Conservation (phyloP, 2,888 invertebrate genomes). For the Drosophila vallismaia region DNA sequence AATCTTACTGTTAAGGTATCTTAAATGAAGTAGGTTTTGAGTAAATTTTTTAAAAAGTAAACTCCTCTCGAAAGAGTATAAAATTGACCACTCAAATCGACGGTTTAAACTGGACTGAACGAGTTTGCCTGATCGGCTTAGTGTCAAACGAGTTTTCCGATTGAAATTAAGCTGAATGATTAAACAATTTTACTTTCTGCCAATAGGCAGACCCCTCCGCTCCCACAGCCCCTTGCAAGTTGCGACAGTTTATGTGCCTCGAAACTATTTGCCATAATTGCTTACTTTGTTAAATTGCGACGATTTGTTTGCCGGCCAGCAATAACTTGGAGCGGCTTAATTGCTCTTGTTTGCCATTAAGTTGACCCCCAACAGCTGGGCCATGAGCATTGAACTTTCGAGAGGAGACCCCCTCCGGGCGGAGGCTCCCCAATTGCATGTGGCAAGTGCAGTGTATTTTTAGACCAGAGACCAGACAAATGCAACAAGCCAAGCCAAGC, state of each 20-base stretch:
- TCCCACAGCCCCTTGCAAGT: neutral
- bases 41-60: neutral
- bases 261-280: slow-evolving; percentile 68
- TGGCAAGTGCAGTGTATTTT: slow-evolving; percentile 55
- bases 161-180: slow-evolving; percentile 76
- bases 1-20: too few relatives aligned
- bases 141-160: slow-evolving; percentile 42
- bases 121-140: slow-evolving; percentile 46
- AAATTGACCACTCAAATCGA: slow-evolving; percentile 6
- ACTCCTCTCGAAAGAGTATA: slow-evolving; percentile 14
- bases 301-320: slow-evolving; percentile 57
- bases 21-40: too few relatives aligned
- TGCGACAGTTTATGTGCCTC: slow-evolving; percentile 57
- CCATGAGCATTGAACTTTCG: slow-evolving; percentile 66
- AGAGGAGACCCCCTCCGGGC: neutral
- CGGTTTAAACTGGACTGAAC: slow-evolving; percentile 53
- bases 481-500: slow-evolving; percentile 19
- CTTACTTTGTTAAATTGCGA: slow-evolving; percentile 64
- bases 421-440: slow-evolving; percentile 1
- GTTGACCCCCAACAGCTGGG: slow-evolving; percentile 39
- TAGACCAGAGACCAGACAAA: slow-evolving; percentile 22
- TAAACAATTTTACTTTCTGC: slow-evolving; percentile 66
- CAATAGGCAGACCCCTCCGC: neutral
- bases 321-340: slow-evolving; percentile 65
- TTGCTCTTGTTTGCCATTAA: slow-evolving; percentile 47